Evolutionary conservation across 2,113 vertebrate species (phyloP), one percentile per base, ranked within the genome.

Genomic region (Trochalopteron elliotii): DNA sequence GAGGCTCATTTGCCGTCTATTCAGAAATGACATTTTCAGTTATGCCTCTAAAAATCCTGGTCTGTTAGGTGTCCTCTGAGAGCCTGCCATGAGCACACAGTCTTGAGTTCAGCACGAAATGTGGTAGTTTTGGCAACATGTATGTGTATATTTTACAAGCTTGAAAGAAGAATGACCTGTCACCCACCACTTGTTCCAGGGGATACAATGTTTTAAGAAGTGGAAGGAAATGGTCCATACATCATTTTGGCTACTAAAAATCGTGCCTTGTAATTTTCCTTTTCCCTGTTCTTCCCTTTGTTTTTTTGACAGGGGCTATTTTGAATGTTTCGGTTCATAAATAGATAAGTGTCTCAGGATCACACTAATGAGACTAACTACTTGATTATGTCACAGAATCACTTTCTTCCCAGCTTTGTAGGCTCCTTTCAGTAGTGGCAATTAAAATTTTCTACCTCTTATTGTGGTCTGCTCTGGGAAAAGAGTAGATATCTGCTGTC

Each of bases 301-400:
- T 75, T 53, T 56, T 56, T 80, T 74, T 90, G 88, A 52, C 7
- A 56, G 20, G 50, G 83, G 33, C 12, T 30, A 21, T 87, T 96
- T 96, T 84, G 76, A 95, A 94, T 91, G 28, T 93, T 79, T 90
- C 65, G 70, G 92, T 94, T 97, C 81, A 81, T 89, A 89, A 94
- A 91, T 71, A 93, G 17, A 21, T 21, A 45, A 87, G 7, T 95
- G 74, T 96, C 42, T 95, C 83, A 85, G 72, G 61, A 95, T 94
- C 69, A 94, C 37, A 82, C 11, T 47, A 53, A n/a, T 49, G 25
- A 61, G 10, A 37, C 9, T 39, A 74, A 11, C 5, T 47, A 8
- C 27, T 70, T 77, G 27, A 16, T 70, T 88, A 60, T 67, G 14
- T 61, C 25, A 31, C 20, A 33, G 9, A 49, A 27, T 76, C 24